phyloP scores from a whole-genome alignment of 2,888 invertebrate genomes.

The Palloptera scutellata region DNA sequence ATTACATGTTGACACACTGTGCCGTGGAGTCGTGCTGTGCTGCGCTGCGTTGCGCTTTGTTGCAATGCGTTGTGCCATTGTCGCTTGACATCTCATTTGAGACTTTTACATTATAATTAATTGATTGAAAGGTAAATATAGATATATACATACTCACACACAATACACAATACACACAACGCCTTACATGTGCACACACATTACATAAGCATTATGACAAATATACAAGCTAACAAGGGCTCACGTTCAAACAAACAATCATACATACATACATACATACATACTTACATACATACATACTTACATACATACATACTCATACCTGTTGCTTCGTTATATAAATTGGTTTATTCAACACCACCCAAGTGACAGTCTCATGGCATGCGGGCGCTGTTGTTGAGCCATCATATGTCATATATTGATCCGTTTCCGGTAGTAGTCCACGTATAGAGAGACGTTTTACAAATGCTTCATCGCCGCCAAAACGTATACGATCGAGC shows the following conservation, averaged over 20 bases:
- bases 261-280: conserved; percentile 17
- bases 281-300: no score
- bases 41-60: background rate
- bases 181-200: background rate
- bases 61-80: background rate
- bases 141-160: conserved; percentile 23
- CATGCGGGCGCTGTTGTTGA: conserved; percentile 97
- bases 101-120: conserved; percentile 18
- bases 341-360: conserved; percentile 97
- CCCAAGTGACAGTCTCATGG: conserved; percentile 98
- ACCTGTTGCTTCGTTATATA: conserved; percentile 98
- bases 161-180: conserved; percentile 6
- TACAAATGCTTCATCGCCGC: conserved; percentile 86
- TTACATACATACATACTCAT: conserved; percentile 50
- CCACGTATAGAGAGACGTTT: conserved; percentile 86
- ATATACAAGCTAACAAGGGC: conserved; percentile 14
- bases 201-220: conserved; percentile 3
- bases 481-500: conserved; percentile 89
- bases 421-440: conserved; percentile 89
- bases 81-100: background rate
- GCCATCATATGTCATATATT: conserved; percentile 98
- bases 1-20: conserved; percentile 15
- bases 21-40: background rate
- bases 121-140: background rate
- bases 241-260: background rate